Conservation (phyloP, 2,113 vertebrate species). For the Gnathonemus echidnorhynchus region DNA sequence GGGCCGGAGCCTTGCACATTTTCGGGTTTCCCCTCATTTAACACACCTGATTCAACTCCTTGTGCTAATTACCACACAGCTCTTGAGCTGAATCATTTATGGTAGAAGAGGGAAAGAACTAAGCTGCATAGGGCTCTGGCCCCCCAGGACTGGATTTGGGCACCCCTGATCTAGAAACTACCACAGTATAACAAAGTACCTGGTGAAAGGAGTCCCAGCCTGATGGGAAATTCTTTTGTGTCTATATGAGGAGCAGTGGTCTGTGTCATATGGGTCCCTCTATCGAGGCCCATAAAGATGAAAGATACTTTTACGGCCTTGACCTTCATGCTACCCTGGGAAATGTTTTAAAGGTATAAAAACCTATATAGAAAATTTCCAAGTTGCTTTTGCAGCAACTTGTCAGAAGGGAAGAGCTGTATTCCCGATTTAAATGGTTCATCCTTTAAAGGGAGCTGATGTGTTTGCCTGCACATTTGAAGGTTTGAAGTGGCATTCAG, state of each 20-base stretch:
- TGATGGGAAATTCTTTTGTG: background rate
- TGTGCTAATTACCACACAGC: no score
- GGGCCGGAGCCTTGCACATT: no score
- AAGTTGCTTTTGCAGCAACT: background rate
- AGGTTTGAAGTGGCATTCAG: background rate
- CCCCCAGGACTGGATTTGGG: no score
- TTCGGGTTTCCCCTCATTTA: no score
- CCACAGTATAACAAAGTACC: background rate
- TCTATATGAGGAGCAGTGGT: background rate
- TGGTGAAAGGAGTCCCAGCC: background rate
- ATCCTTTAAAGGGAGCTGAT: background rate
- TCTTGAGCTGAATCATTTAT: no score
- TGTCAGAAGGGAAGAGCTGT: background rate
- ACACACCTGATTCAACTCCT: no score
- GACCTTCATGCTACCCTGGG: background rate
- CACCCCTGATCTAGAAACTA: background rate
- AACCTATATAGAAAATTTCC: background rate
- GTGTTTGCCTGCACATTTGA: slow-evolving; percentile 6
- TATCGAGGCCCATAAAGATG: background rate
- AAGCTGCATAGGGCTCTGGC: no score
- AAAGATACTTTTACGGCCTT: background rate
- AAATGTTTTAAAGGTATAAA: background rate
- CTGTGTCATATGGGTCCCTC: background rate
- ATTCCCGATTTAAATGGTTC: background rate
- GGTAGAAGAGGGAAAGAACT: no score